Evolutionary conservation across 2,113 vertebrate genomes (phyloP).

Genomic region (Haemorhous mexicanus): DNA sequence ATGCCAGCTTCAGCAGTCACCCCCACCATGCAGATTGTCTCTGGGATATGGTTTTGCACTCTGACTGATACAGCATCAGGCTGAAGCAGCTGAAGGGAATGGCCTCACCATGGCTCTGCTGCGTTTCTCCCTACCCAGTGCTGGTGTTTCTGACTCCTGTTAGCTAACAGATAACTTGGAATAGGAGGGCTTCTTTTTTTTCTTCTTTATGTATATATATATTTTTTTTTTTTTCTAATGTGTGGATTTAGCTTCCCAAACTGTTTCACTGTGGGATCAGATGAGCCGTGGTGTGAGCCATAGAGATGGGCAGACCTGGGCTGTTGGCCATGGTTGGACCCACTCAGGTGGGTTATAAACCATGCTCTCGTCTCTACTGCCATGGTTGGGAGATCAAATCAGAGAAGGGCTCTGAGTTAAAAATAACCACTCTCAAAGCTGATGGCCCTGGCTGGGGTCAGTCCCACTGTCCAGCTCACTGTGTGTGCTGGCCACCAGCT

Average conservation of each 20-base stretch:
- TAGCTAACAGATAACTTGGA: neutral
- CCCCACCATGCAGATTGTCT: neutral
- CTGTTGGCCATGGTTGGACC: neutral
- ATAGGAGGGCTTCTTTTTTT: neutral
- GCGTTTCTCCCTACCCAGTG: neutral
- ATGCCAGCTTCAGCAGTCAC: neutral
- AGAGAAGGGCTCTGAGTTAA: neutral
- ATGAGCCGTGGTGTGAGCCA: rapidly evolving
- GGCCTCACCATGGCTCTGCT: neutral
- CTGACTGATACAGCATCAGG: neutral
- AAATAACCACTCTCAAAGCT: neutral
- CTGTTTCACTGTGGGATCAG: neutral
- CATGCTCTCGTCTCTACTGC: neutral
- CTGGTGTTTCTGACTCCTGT: neutral
- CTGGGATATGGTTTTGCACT: neutral
- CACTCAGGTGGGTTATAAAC: neutral
- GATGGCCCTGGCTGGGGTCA: neutral
- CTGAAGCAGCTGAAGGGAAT: neutral
- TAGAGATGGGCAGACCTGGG: neutral
- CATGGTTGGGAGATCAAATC: neutral
- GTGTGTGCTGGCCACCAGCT: neutral
- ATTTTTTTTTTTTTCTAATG: rapidly evolving
- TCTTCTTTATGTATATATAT: rapidly evolving
- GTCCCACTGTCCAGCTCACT: neutral
- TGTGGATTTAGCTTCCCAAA: neutral